Evolutionary conservation across 2,888 invertebrate genomes (phyloP).

Genomic region (Scrobipalpa atriplicella): DNA sequence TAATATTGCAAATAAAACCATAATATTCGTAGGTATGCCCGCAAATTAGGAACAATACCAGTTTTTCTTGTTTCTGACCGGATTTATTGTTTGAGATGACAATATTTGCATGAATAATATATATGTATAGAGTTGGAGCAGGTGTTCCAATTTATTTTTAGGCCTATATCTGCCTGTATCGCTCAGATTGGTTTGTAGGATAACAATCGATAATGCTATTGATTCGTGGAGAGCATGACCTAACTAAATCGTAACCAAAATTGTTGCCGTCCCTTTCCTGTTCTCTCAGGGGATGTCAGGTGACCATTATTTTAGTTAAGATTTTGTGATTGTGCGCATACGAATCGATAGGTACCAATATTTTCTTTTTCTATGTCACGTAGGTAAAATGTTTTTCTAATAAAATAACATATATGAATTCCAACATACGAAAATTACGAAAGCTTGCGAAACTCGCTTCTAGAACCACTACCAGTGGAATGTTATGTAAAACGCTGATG

Average conservation of each 20-base stretch:
- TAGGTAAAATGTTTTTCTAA: too few species aligned
- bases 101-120: background rate
- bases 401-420: background rate
- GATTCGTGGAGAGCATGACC: too few species aligned
- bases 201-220: too few species aligned
- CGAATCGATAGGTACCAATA: too few species aligned
- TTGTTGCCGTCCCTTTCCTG: too few species aligned
- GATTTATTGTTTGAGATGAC: background rate
- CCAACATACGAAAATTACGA: background rate
- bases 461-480: background rate
- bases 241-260: too few species aligned
- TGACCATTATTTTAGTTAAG: too few species aligned
- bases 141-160: background rate
- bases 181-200: too few species aligned
- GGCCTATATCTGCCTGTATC: background rate
- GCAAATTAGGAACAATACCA: background rate
- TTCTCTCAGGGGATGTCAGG: too few species aligned
- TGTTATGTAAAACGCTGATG: slow-evolving; percentile 36
- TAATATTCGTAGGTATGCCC: background rate
- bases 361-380: too few species aligned
- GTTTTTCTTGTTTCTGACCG: background rate
- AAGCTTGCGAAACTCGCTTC: slow-evolving; percentile 10
- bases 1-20: too few species aligned
- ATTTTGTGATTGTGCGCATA: too few species aligned
- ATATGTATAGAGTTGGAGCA: background rate